Evolutionary conservation across 2,113 vertebrate species (phyloP).

Genomic region (Motacilla alba): DNA sequence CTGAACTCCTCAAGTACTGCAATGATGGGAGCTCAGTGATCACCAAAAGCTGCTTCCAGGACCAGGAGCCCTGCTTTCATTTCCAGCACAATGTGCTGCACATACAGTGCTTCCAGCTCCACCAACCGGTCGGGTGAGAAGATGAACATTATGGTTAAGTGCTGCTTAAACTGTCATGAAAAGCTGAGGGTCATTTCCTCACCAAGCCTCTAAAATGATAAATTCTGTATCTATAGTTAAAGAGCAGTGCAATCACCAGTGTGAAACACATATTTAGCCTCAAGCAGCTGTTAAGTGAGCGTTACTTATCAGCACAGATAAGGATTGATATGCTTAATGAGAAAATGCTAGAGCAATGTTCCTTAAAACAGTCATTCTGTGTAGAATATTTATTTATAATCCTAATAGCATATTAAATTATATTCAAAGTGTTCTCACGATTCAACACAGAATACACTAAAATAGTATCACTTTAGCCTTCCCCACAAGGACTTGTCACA

Average conservation of each 20-base stretch:
- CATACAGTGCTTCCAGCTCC: not conserved
- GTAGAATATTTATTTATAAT: not conserved
- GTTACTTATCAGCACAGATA: not conserved
- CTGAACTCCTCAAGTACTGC: not conserved
- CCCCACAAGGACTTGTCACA: not conserved
- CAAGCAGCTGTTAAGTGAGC: slow-evolving; percentile 48
- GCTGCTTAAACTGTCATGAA: not conserved
- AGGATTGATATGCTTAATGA: not conserved
- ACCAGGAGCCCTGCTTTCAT: not conserved
- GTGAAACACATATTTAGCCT: slow-evolving; percentile 52
- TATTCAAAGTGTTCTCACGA: not conserved
- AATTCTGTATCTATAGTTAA: slow-evolving; percentile 2
- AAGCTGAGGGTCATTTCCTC: slow-evolving; percentile 43
- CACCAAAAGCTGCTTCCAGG: not conserved
- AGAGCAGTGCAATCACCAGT: not conserved
- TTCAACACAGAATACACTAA: not conserved
- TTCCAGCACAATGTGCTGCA: not conserved
- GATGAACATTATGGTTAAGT: slow-evolving; percentile 1
- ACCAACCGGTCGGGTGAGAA: not conserved
- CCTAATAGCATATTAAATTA: not conserved
- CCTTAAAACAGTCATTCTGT: not conserved
- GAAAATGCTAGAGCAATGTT: not conserved
- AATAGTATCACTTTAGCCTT: not conserved
- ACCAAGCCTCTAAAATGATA: not conserved
- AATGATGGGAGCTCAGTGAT: not conserved